These are phyloP conservation scores for Myodes glareolus DNA, from an alignment of 2,113 vertebrate genomes.

Conservation along the genomic window DNA sequence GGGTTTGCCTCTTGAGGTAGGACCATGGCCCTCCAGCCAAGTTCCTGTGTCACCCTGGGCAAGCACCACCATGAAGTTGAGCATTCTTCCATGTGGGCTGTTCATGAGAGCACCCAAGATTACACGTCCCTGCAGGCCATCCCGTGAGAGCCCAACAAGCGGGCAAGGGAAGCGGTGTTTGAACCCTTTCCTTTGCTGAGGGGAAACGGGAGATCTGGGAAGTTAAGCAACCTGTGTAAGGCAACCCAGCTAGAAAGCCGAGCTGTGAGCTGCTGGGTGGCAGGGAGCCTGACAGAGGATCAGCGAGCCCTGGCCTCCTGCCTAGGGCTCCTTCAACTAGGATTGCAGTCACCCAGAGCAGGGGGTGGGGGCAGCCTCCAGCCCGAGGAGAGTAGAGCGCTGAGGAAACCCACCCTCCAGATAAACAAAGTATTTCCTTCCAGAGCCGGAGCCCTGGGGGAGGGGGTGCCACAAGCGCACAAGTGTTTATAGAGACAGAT, in stretches of 20 bases:
- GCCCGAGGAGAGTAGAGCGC: background rate
- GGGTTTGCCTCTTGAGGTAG: background rate
- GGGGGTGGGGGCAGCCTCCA: background rate
- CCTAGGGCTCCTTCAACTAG: slow-evolving; percentile 21
- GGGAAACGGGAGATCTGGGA: background rate
- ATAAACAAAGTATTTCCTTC: slow-evolving; percentile 75
- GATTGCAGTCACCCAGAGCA: background rate
- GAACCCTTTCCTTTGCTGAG: background rate
- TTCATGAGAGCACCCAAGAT: rapidly evolving
- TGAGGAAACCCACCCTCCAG: slow-evolving; percentile 66
- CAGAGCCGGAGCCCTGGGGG: background rate
- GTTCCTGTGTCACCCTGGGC: background rate
- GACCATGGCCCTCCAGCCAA: background rate
- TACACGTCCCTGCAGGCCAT: background rate
- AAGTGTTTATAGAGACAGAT: slow-evolving; percentile 64
- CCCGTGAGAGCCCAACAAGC: rapidly evolving
- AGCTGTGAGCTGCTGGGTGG: background rate
- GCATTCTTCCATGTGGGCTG: background rate
- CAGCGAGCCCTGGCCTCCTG: background rate
- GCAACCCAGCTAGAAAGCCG: background rate
- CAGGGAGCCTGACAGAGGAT: background rate
- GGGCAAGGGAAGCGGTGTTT: rapidly evolving
- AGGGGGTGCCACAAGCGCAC: background rate
- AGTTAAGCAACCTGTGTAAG: background rate
- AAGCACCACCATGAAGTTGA: background rate